phyloP scores from a whole-genome alignment of 2,888 invertebrate species.

The Tillus elongatus region DNA sequence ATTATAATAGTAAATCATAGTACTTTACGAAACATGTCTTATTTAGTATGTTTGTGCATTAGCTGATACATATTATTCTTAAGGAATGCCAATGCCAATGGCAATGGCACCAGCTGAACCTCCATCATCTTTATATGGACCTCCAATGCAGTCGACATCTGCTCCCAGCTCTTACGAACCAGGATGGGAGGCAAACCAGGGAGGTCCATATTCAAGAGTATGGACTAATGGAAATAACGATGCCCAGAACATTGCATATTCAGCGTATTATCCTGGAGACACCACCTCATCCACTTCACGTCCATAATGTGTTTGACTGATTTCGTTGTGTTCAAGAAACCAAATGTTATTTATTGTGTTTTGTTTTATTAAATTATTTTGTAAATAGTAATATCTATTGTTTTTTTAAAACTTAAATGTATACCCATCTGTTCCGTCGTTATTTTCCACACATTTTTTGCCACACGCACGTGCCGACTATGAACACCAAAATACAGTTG shows the following conservation, averaged over 20 bases:
- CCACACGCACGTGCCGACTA: too few species aligned
- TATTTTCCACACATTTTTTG: too few species aligned
- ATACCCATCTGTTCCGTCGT: too few species aligned
- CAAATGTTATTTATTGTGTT: conserved; percentile 9
- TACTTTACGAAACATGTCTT: too few species aligned
- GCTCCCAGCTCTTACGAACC: conserved; percentile 65
- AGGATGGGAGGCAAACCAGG: conserved; percentile 58
- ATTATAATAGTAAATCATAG: too few species aligned
- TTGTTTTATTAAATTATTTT: conserved; percentile 16
- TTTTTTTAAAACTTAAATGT: too few species aligned
- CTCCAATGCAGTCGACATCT: conserved; percentile 50
- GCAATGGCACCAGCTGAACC: conserved; percentile 45
- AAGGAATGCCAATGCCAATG: conserved; percentile 62
- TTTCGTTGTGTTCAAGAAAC: background rate
- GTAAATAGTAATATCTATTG: conserved; percentile 8
- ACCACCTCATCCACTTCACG: conserved; percentile 47
- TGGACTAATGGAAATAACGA: conserved; percentile 51
- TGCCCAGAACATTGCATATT: conserved; percentile 58
- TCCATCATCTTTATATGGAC: conserved; percentile 59
- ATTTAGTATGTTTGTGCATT: too few species aligned
- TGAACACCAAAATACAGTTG: too few species aligned
- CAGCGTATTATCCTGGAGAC: conserved; percentile 61
- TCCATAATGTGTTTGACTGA: conserved; percentile 23
- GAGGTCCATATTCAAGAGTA: conserved; percentile 69
- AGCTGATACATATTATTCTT: conserved; percentile 8